Evolutionary conservation across 2,888 invertebrate genomes (phyloP).

Genomic region (Caenorhabditis sulstoni): DNA sequence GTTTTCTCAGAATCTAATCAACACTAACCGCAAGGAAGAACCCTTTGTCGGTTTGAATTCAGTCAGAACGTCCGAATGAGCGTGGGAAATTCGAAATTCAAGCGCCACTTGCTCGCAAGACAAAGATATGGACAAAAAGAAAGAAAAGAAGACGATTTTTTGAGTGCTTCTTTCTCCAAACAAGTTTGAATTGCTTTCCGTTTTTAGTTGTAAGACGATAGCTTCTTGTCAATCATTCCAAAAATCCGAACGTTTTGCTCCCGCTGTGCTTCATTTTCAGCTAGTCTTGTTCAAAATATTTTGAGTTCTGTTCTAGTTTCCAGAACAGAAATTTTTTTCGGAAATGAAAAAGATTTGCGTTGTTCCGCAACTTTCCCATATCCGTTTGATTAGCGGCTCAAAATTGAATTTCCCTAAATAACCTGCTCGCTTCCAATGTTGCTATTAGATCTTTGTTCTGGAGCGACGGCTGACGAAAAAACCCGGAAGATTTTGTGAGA

Average conservation of each 20-base stretch:
- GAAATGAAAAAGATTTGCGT: slow-evolving; percentile 25
- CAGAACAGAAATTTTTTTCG: not conserved
- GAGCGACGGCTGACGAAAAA: slow-evolving; percentile 8
- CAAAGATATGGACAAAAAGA: slow-evolving; percentile 9
- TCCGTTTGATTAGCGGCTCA: not conserved
- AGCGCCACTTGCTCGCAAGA: slow-evolving; percentile 13
- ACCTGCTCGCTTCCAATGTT: not conserved
- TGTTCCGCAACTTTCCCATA: no score
- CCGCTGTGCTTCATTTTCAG: not conserved
- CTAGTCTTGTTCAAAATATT: no score
- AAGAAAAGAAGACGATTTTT: slow-evolving; percentile 11
- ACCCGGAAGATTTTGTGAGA: slow-evolving; percentile 19
- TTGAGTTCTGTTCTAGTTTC: no score
- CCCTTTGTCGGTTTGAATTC: slow-evolving; percentile 12
- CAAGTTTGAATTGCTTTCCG: slow-evolving; percentile 25
- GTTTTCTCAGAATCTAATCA: slow-evolving; percentile 9
- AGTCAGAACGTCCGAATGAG: slow-evolving; percentile 35
- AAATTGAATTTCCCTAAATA: slow-evolving; percentile 36
- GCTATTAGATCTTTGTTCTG: slow-evolving; percentile 8
- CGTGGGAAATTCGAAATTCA: slow-evolving; percentile 41
- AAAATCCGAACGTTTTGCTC: slow-evolving; percentile 30
- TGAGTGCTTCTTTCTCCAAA: slow-evolving; percentile 27
- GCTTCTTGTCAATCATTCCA: slow-evolving; percentile 44
- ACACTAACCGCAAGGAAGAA: no score
- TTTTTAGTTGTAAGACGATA: not conserved